These are phyloP conservation scores for Lamellibrachia luymesi DNA, from an alignment of 1,140 invertebrate genomes.

Conservation along the genomic window DNA sequence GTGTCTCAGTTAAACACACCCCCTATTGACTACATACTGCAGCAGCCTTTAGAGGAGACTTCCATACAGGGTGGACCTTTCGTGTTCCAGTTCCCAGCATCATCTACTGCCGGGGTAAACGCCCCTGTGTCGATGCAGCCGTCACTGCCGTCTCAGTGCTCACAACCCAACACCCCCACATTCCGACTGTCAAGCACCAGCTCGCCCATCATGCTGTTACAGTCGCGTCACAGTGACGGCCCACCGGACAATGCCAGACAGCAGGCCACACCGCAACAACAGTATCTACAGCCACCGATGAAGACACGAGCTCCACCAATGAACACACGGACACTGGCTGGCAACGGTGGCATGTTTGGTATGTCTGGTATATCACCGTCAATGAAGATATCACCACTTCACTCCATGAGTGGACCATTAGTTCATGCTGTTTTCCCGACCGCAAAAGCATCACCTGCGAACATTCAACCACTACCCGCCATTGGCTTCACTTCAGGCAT, in stretches of 20 bases:
- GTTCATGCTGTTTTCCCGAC: background rate
- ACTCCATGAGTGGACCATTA: background rate
- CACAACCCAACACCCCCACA: background rate
- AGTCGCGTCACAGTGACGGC: background rate
- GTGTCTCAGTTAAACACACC: background rate
- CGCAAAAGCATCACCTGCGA: background rate
- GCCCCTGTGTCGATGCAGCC: background rate
- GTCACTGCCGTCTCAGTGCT: background rate
- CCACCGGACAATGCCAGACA: background rate
- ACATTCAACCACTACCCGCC: background rate
- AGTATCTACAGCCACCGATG: background rate
- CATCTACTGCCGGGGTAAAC: background rate
- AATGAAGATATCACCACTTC: background rate
- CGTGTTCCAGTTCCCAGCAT: background rate
- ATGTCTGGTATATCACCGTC: background rate
- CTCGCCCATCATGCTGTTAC: background rate
- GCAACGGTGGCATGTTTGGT: background rate
- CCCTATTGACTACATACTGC: background rate
- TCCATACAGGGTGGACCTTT: background rate
- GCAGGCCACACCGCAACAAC: background rate
- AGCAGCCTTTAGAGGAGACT: background rate
- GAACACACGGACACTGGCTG: background rate
- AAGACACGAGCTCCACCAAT: background rate
- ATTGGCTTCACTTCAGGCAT: background rate
- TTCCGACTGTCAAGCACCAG: background rate